phyloP scores from a whole-genome alignment of 2,888 invertebrate genomes.

The Tyria jacobaeae region DNA sequence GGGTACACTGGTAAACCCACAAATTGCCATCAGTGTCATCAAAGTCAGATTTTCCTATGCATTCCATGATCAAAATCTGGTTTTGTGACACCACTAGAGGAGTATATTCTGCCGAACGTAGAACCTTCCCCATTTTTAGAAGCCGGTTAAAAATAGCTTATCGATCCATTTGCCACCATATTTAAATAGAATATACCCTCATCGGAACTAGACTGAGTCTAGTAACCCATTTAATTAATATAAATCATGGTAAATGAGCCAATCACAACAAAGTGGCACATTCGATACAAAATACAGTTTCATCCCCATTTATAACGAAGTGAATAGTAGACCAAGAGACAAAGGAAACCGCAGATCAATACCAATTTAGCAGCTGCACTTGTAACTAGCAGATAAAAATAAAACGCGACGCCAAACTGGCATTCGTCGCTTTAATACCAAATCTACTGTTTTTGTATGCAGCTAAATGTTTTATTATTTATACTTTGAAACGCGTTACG shows the following conservation, averaged over 20 bases:
- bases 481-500: conserved; percentile 18
- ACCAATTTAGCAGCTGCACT: conserved; percentile 47
- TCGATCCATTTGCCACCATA: neutral
- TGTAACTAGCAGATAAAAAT: conserved; percentile 47
- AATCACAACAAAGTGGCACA: conserved; percentile 38
- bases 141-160: neutral
- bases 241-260: conserved; percentile 26
- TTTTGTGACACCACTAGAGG: too few species aligned
- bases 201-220: neutral
- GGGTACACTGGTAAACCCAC: too few species aligned
- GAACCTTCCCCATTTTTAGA: too few species aligned
- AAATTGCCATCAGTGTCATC: too few species aligned
- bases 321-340: conserved; percentile 31
- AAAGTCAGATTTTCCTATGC: too few species aligned
- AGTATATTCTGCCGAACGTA: too few species aligned
- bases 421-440: conserved; percentile 32
- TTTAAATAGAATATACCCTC: neutral
- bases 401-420: conserved; percentile 35
- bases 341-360: conserved; percentile 50
- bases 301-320: conserved; percentile 35
- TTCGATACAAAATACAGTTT: conserved; percentile 37
- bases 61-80: too few species aligned
- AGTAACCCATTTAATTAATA: neutral
- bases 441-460: conserved; percentile 31
- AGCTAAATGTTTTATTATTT: conserved; percentile 30